Evolutionary conservation across 2,888 invertebrate genomes (phyloP), one percentile per base, ranked within the genome.

Genomic region (Exocentrus adspersus): DNA sequence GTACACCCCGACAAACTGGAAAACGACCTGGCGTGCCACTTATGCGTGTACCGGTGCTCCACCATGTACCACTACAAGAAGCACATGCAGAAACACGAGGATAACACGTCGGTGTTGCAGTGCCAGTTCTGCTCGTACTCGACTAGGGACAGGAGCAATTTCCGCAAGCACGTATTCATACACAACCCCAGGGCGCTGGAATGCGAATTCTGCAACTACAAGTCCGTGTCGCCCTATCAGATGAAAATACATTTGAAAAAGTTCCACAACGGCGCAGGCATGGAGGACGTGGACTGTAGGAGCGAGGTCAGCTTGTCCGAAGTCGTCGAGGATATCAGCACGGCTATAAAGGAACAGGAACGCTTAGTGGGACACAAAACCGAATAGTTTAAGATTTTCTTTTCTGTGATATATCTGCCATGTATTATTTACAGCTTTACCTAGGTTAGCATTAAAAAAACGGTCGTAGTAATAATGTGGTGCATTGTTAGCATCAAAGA

Each of bases 201-300:
- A 30, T 78, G 78, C 60, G 71, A 74, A 4, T 60, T 67, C 20
- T 78, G 78, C 56, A 51, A 52, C 10, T 78, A 77, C 57, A 70
- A 71, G 17, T 75, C 75, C 32, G 73, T 76, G 4, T 76, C 76
- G 5, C 78, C 78, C 0, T 77, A 78, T 62, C 75, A 75, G 59
- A 67, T 78, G 68, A 70, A 72, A 24, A 62, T 68, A 20, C 78
- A 78, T 54, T 62, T 74, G 16, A 76, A 74, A 54, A 75, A 72
- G 59, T 69, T 69, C n/a, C 78, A 78, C 41, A 65, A 58, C 17
- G 59, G 69, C 7, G 63, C 62, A 2, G 70, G 70, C 0, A 45
- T 70, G 14, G 68, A 70, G 24, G 60, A 52, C n/a, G 56, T 60
- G 17, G 70, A 70, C 45, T 65, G 64, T 51, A 54, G 43, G 30